Evolutionary conservation across 2,888 invertebrate species (phyloP).

Genomic region (Serripes groenlandicus): DNA sequence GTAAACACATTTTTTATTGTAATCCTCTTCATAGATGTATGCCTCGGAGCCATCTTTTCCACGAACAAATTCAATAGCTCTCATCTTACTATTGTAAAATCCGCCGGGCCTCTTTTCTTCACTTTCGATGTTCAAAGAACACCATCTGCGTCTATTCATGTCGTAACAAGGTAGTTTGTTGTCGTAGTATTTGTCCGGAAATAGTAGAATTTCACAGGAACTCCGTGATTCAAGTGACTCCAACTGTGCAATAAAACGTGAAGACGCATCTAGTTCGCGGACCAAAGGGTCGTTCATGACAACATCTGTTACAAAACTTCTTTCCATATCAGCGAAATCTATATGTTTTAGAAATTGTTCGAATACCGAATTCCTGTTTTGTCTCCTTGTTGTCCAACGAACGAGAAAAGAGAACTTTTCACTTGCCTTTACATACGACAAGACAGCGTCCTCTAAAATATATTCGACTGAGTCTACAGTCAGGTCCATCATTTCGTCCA

Average conservation of each 20-base stretch:
- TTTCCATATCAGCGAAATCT: slow-evolving; percentile 4
- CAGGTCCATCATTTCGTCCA: slow-evolving; percentile 2
- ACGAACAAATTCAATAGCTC: background rate
- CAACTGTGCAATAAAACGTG: background rate
- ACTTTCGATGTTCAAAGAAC: background rate
- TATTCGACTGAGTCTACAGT: slow-evolving; percentile 30
- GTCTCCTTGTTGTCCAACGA: slow-evolving; percentile 19
- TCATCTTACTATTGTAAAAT: background rate
- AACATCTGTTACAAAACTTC: background rate
- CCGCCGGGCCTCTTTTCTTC: background rate
- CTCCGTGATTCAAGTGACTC: too few species aligned
- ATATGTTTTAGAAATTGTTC: slow-evolving; percentile 7
- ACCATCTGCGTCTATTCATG: background rate
- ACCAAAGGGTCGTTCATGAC: slow-evolving; percentile 5
- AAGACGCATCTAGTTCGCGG: background rate
- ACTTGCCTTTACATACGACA: slow-evolving; percentile 16
- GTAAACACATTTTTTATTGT: background rate
- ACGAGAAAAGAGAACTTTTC: slow-evolving; percentile 21
- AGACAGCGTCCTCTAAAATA: slow-evolving; percentile 21
- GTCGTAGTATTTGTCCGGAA: background rate
- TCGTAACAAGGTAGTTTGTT: background rate
- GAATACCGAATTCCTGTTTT: background rate
- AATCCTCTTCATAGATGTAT: background rate
- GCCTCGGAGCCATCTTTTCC: background rate
- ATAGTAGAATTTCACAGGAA: background rate